Evolutionary conservation across 2,113 vertebrate genomes (phyloP).

Genomic region (Phainopepla nitens): DNA sequence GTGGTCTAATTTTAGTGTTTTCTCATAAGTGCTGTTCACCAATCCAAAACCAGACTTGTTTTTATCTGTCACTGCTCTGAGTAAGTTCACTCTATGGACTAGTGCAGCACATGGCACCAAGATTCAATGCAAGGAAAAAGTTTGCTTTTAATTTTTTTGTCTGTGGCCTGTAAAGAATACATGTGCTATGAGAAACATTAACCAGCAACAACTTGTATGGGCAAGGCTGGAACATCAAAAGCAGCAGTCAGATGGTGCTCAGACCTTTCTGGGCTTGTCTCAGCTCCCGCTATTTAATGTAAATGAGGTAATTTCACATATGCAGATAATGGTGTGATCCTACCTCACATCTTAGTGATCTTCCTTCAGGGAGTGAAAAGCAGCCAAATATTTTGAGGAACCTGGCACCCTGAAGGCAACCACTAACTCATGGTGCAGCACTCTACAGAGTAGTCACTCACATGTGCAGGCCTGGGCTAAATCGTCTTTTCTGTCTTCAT

Average conservation of each 20-base stretch:
- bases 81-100: not conserved
- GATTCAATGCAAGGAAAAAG: not conserved
- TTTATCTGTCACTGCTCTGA: not conserved
- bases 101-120: not conserved
- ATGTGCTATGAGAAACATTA: not conserved
- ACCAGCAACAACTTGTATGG: not conserved
- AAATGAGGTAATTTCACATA: not conserved
- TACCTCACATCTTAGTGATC: not conserved
- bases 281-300: not conserved
- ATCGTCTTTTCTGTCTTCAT: not conserved
- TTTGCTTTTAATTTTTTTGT: not conserved
- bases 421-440: not conserved
- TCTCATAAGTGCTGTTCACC: not conserved
- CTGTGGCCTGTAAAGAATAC: not conserved
- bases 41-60: not conserved
- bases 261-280: not conserved
- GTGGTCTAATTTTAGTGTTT: not conserved
- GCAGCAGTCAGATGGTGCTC: not conserved
- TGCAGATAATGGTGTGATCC: not conserved
- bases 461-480: not conserved
- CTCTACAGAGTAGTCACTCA: not conserved
- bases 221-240: conserved; percentile 8
- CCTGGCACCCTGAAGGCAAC: not conserved
- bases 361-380: not conserved
- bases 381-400: not conserved